These are phyloP conservation scores for Lateolabrax maculatus DNA, from an alignment of 2,797 vertebrate species.

Conservation along the genomic window DNA sequence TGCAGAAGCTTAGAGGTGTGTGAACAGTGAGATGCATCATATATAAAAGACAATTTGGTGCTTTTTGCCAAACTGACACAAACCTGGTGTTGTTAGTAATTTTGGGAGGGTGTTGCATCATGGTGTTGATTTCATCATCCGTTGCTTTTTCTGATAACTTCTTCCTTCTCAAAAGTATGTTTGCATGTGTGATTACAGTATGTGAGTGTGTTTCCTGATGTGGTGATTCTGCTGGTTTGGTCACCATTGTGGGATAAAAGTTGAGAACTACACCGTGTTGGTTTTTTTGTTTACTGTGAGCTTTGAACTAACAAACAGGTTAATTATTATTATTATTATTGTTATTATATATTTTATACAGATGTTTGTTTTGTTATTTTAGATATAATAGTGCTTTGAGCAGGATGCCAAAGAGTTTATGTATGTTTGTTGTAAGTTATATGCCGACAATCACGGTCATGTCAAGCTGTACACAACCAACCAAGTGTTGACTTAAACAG, in stretches of 20 bases:
- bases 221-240: slow-evolving; percentile 91
- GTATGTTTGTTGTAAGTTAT: slow-evolving; percentile 91
- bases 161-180: slow-evolving; percentile 66
- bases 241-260: slow-evolving; percentile 76
- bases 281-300: slow-evolving; percentile 91
- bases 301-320: slow-evolving; percentile 86
- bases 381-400: slow-evolving; percentile 81
- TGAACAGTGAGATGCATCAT: slow-evolving; percentile 50
- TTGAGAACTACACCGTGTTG: slow-evolving; percentile 61
- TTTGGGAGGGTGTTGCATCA: slow-evolving; percentile 67
- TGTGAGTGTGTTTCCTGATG: slow-evolving; percentile 76
- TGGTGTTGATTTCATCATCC: slow-evolving; percentile 64
- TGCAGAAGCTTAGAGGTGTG: slow-evolving; percentile 40
- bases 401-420: slow-evolving; percentile 92
- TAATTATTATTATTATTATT: slow-evolving; percentile 74
- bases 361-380: slow-evolving; percentile 91
- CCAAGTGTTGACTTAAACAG: slow-evolving; percentile 81
- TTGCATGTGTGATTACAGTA: slow-evolving; percentile 69
- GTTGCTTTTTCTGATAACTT: slow-evolving; percentile 43
- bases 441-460: slow-evolving; percentile 90
- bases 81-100: slow-evolving; percentile 61
- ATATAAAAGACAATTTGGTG: slow-evolving; percentile 47
- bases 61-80: slow-evolving; percentile 59
- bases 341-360: slow-evolving; percentile 95
- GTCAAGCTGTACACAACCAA: slow-evolving; percentile 83